Percentiles rank a stretch among this genome's conserved stretches.
Evolutionary conservation across 2,113 vertebrate species (phyloP).

Genomic region (Oncorhynchus clarkii): DNA sequence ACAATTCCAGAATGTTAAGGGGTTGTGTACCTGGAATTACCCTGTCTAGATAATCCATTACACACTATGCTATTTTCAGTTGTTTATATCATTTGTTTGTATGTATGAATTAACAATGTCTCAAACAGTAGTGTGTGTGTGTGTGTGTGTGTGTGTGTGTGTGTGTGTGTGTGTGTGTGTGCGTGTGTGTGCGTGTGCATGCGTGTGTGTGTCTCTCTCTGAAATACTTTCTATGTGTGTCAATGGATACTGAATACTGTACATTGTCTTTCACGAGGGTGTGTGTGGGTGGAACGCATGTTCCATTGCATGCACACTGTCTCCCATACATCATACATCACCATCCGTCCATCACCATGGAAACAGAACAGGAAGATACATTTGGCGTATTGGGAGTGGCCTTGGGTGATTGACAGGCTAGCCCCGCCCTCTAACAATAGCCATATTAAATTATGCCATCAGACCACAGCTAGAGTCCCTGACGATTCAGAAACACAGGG

Average conservation of each 20-base stretch:
- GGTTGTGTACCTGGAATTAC: conserved; percentile 23
- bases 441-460: conserved; percentile 66
- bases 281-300: not conserved
- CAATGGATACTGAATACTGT: not conserved
- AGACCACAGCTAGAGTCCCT: conserved; percentile 23
- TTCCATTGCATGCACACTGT: conserved; percentile 26
- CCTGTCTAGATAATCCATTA: conserved; percentile 26
- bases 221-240: not conserved
- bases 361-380: conserved; percentile 60
- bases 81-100: not conserved
- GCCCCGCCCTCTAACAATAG: conserved; percentile 67
- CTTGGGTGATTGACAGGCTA: conserved; percentile 61
- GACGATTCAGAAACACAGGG: conserved; percentile 6
- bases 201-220: not conserved
- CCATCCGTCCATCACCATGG: conserved; percentile 44
- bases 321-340: not conserved
- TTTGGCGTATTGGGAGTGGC: conserved; percentile 55
- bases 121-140: not conserved
- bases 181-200: no score
- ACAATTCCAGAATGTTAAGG: conserved; percentile 27
- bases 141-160: no score
- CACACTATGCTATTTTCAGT: conserved; percentile 15
- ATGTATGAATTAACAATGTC: conserved; percentile 11
- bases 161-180: no score
- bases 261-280: no score